phyloP scores from a whole-genome alignment of 2,797 vertebrate genomes.

The Anniella stebbinsi region DNA sequence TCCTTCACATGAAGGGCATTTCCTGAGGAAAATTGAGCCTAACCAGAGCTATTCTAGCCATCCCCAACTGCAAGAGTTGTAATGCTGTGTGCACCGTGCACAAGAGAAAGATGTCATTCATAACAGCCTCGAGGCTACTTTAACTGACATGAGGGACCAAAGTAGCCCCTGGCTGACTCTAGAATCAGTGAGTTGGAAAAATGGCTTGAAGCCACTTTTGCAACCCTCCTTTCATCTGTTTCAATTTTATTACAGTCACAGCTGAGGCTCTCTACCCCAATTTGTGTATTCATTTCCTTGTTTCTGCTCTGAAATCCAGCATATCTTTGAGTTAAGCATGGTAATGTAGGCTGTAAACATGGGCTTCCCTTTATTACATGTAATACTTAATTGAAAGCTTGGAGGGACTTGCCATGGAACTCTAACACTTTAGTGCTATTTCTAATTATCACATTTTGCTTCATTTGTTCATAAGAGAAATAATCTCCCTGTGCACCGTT shows the following conservation, averaged over 20 bases:
- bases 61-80: background rate
- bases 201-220: background rate
- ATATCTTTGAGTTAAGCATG: background rate
- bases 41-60: background rate
- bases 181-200: conserved; percentile 11
- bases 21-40: background rate
- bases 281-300: background rate
- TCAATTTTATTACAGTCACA: conserved; percentile 1
- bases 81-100: background rate
- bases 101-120: background rate
- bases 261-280: background rate
- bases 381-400: background rate
- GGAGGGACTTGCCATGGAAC: background rate
- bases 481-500: background rate
- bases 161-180: background rate
- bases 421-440: background rate
- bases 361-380: background rate
- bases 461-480: background rate
- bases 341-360: background rate
- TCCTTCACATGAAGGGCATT: background rate
- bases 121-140: background rate
- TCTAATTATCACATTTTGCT: background rate
- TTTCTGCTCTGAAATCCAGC: background rate
- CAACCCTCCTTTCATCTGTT: background rate
- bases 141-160: background rate